A percentile compares a stretch with the other conserved stretches of the same genome.
Conservation (phyloP, 2,797 vertebrate genomes). For the Melanotaenia maccullochi region DNA sequence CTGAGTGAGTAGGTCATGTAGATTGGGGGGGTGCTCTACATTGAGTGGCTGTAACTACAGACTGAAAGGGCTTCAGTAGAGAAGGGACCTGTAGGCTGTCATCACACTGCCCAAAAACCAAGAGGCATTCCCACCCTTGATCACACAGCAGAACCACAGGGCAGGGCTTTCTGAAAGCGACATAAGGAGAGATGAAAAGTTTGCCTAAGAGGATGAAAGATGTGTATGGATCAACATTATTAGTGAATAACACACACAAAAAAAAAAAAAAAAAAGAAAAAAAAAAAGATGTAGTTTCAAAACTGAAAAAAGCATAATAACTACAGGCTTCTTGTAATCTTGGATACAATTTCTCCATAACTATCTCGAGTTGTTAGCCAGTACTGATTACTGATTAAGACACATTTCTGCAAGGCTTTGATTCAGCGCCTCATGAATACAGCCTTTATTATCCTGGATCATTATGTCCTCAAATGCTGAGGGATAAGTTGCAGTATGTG, state of each 20-base stretch:
- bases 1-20: conserved; percentile 63
- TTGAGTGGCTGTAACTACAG: conserved; percentile 67
- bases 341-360: conserved; percentile 1
- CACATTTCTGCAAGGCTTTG: conserved; percentile 10
- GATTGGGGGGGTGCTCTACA: conserved; percentile 15
- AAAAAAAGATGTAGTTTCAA: neutral
- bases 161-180: conserved; percentile 40
- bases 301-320: neutral
- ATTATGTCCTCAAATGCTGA: conserved; percentile 26
- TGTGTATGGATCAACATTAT: neutral
- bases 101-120: conserved; percentile 59
- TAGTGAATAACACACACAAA: neutral
- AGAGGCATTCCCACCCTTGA: conserved; percentile 62
- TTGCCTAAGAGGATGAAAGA: conserved; percentile 16
- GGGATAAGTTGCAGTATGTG: conserved; percentile 36
- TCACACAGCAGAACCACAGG: conserved; percentile 60
- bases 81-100: conserved; percentile 71
- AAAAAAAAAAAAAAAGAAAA: neutral
- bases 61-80: conserved; percentile 56
- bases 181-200: conserved; percentile 24
- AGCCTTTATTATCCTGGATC: conserved; percentile 38
- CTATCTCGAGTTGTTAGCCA: neutral
- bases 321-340: neutral
- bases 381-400: conserved; percentile 5
- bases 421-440: conserved; percentile 39